phyloP scores from a whole-genome alignment of 2,888 invertebrate genomes.

The Pocota personata region DNA sequence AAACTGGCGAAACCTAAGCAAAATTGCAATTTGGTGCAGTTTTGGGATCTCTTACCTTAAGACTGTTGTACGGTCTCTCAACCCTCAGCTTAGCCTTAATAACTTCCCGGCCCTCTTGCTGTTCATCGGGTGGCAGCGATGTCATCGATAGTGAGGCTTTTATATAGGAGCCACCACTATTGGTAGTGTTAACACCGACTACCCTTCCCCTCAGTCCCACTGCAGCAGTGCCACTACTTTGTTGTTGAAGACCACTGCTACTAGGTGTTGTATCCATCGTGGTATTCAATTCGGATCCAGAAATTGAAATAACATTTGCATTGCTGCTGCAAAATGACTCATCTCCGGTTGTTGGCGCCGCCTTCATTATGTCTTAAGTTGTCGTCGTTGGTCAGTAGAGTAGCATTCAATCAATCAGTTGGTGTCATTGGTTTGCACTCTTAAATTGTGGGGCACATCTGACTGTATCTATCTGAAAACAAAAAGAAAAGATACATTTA shows the following conservation, averaged over 20 bases:
- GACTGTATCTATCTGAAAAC: constrained; percentile 47
- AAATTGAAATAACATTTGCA: constrained; percentile 48
- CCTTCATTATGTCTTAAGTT: constrained; percentile 57
- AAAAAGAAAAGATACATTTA: constrained; percentile 35
- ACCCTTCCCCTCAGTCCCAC: constrained; percentile 8
- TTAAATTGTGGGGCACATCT: constrained; percentile 24
- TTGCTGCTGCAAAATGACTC: constrained; percentile 60
- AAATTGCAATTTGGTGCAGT: constrained; percentile 42
- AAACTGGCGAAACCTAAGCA: constrained; percentile 25
- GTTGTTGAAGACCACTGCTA: constrained; percentile 35
- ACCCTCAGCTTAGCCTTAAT: constrained; percentile 84
- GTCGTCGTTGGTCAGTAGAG: constrained; percentile 34
- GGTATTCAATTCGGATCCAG: constrained; percentile 41
- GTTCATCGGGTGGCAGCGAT: constrained; percentile 88
- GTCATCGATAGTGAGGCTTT: constrained; percentile 87
- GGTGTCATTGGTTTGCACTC: constrained; percentile 22
- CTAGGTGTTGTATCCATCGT: constrained; percentile 51
- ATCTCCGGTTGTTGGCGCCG: constrained; percentile 57
- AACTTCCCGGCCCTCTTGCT: constrained; percentile 83
- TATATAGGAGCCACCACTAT: constrained; percentile 75
- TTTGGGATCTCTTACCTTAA: constrained; percentile 83
- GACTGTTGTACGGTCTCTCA: constrained; percentile 92
- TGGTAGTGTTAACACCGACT: constrained; percentile 41
- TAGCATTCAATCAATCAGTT: constrained; percentile 36
- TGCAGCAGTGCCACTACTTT: not conserved